phyloP scores from a whole-genome alignment of 2,888 invertebrate species.

The Actias luna region DNA sequence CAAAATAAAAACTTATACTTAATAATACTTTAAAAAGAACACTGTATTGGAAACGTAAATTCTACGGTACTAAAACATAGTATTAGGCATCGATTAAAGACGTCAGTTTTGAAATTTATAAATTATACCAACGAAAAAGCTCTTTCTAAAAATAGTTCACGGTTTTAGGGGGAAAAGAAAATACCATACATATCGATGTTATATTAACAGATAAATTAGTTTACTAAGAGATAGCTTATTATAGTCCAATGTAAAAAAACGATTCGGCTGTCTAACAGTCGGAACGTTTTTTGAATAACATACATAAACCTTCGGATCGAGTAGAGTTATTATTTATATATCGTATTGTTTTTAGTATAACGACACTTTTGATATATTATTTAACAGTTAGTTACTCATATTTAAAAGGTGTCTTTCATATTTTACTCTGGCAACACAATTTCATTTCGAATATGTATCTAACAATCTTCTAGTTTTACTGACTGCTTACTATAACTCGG shows the following conservation, averaged over 20 bases:
- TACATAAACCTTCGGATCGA: neutral
- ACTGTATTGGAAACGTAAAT: slow-evolving; percentile 42
- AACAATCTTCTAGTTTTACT: too few species aligned
- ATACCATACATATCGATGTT: slow-evolving; percentile 81
- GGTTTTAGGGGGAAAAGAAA: slow-evolving; percentile 76
- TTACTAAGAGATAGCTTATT: slow-evolving; percentile 59
- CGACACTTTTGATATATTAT: neutral
- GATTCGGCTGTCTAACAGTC: slow-evolving; percentile 76
- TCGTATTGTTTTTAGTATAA: neutral
- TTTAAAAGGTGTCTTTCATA: slow-evolving; percentile 6
- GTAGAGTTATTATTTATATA: neutral
- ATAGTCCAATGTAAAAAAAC: slow-evolving; percentile 73
- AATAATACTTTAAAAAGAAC: slow-evolving; percentile 50
- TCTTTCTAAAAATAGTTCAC: slow-evolving; percentile 47
- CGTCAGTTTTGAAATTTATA: slow-evolving; percentile 48
- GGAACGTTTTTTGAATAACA: slow-evolving; percentile 18
- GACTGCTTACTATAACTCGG: too few species aligned
- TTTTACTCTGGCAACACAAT: neutral
- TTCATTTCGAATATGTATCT: neutral
- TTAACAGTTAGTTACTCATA: neutral
- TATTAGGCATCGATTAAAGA: slow-evolving; percentile 55
- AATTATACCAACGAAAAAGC: slow-evolving; percentile 45
- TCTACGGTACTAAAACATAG: slow-evolving; percentile 57
- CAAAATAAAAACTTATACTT: too few species aligned
- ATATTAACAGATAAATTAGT: slow-evolving; percentile 66